Evolutionary conservation across 2,888 invertebrate species (phyloP), one percentile per base, ranked within the genome.

Genomic region (Clunio marinus): DNA sequence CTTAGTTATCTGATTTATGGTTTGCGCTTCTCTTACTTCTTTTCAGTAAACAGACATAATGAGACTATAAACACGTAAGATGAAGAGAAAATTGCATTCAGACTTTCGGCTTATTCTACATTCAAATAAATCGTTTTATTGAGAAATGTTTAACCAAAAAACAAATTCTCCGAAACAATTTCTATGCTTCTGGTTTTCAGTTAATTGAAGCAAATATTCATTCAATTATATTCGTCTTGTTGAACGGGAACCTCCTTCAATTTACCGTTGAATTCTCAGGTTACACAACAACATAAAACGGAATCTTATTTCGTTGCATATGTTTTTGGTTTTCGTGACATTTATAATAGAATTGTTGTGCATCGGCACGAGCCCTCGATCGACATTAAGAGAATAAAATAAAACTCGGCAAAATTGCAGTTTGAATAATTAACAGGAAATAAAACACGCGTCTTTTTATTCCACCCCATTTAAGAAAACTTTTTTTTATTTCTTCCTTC

Each of bases 361-460:
- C 55, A 68, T 62, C 25, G 58, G 66, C 72, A 69, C 70, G 71
- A 72, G 72, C 73, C 73, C 51, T 70, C 73, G 73, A 27, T 8
- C 17, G 13, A 32, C 10, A 17, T 13, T 24, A 35, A 59, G n/a
- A n/a, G n/a, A n/a, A n/a, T n/a, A n/a, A n/a, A n/a, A n/a, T n/a
- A 22, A 15, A 37, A 28, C 27, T 28, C 13, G 51, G 55, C 51
- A 66, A 66, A n/a, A 45, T 63, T 63, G 73, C 73, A 74, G 73
- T 71, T 73, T 72, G 72, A 73, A 77, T 77, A 78, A 77, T 76
- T 76, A 77, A 78, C 76, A 75, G 79, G 78, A 78, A 78, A 74
- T 77, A 72, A 74, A 75, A 76, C 78, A 78, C 78, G 78, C 74
- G 78, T 69, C 28, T 37, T 41, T 59, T 59, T 35, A 32, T 59